Conservation (phyloP, 2,113 vertebrate species). For the Vombatus ursinus region DNA sequence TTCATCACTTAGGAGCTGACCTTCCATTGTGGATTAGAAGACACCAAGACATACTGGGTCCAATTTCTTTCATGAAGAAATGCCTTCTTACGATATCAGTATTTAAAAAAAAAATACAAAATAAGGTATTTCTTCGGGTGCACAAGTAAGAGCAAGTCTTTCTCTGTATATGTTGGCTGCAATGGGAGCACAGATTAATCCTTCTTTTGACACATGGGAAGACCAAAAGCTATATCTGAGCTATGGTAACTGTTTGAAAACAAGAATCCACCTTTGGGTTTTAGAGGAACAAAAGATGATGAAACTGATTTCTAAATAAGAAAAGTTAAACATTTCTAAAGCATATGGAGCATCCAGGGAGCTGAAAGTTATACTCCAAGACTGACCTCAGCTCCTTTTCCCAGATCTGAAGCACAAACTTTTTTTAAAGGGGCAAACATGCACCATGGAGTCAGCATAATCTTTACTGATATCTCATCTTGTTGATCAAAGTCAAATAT, state of each 20-base stretch:
- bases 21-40: constrained; percentile 3
- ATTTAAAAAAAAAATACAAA: background rate
- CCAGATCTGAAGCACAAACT: background rate
- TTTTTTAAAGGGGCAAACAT: background rate
- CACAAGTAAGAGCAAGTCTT: background rate
- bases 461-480: background rate
- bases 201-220: background rate
- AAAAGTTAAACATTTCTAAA: background rate
- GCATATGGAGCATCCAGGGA: background rate
- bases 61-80: constrained; percentile 1
- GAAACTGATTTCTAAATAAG: background rate
- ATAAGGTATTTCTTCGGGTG: background rate
- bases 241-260: background rate
- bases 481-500: constrained; percentile 4
- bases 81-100: background rate
- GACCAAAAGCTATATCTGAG: background rate
- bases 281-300: background rate
- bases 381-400: background rate
- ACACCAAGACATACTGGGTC: background rate
- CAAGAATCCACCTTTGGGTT: background rate
- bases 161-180: background rate
- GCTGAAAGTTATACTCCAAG: too few relatives aligned
- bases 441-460: constrained; percentile 1
- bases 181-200: background rate
- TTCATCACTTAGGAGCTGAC: constrained; percentile 11